phyloP scores from a whole-genome alignment of 2,113 vertebrate species.

The Pelusios castaneus region DNA sequence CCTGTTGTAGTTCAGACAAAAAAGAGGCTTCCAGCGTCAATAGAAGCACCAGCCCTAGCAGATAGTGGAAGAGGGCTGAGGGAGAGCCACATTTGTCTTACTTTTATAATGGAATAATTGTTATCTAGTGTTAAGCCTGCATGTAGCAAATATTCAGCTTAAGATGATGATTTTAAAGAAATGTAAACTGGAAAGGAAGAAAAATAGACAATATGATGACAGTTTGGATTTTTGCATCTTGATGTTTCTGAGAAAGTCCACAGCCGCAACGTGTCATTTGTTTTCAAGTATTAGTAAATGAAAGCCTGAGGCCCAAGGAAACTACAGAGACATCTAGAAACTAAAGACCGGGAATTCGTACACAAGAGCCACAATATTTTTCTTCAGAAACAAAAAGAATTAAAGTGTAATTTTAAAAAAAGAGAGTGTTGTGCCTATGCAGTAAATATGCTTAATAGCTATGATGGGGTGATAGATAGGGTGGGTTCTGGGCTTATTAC shows the following conservation, averaged over 20 bases:
- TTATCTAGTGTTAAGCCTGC: not conserved
- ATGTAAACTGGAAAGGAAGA: not conserved
- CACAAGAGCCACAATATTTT: not conserved
- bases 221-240: not conserved
- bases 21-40: not conserved
- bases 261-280: not conserved
- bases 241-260: not conserved
- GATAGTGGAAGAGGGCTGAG: not conserved
- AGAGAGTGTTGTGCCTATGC: not conserved
- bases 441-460: no score
- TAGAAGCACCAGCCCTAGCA: not conserved
- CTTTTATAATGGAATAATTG: not conserved
- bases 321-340: not conserved
- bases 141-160: not conserved
- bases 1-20: not conserved
- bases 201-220: not conserved
- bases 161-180: not conserved
- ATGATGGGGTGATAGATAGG: no score
- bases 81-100: not conserved
- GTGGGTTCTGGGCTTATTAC: no score
- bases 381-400: not conserved
- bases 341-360: not conserved
- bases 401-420: not conserved
- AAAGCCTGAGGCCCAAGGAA: not conserved
- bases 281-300: not conserved